Base-by-base conservation (phyloP, 2,113 vertebrate genomes). In the Pitta sordida region DNA sequence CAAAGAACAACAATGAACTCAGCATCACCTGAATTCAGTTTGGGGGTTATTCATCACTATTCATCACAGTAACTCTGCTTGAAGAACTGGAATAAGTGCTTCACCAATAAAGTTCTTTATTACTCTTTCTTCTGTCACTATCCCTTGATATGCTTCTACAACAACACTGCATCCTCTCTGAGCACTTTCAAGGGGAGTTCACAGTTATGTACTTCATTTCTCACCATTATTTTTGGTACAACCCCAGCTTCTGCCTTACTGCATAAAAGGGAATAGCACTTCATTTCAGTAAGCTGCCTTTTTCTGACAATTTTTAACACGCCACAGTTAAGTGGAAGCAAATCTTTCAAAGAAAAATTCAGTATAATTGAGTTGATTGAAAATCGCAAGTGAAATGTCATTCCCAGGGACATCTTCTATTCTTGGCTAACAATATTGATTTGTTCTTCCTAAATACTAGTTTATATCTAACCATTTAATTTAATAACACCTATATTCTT, bases 261-360 rank as follows among this genome's bases (percentile, higher is more conserved):
- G 53, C 60, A 58, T 78, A 79, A 93, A 91, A 84, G 62, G 56
- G 36, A 94, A 79, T 26, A 87, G 19, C 83, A 78, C 75, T 92
- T 91, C 83, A 84, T 86, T 91, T 91, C 53, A 91, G n/a, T 58
- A 69, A 89, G 49, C 65, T 70, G 70, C 58, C 77, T 91, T 94
- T 79, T 88, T 71, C 86, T 53, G 39, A 92, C 60, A 82, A 59
- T 82, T 88, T 86, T 91, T 75, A 83, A 88, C 43, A 73, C 27
- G 76, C 23, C 29, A 68, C 17, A 84, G 43, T 48, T 86, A 92
- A 83, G 65, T 37, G 18, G 13, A 18, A 84, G 77, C 62, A 48
- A 67, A 86, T 59, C 49, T 71, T 64, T 49, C 65, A 19, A 67
- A 79, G 64, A 78, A 91, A 75, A 73, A 41, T 53, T 73, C 49